phyloP scores from a whole-genome alignment of 1,140 invertebrate genomes.

The Macrobrachium nipponense region DNA sequence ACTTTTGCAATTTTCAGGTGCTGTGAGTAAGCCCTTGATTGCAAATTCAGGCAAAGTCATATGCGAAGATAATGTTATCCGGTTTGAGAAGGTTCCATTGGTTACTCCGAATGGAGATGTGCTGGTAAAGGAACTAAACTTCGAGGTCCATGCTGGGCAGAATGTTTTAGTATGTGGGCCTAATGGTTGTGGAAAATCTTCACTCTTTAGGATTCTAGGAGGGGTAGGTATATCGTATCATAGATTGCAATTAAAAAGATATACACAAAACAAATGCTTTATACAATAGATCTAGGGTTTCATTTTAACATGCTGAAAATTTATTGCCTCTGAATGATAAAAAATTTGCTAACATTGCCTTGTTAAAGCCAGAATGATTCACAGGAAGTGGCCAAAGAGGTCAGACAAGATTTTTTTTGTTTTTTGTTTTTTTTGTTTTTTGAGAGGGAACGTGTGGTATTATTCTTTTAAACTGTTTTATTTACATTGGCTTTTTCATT shows the following conservation, averaged over 20 bases:
- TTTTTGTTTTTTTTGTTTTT: no score
- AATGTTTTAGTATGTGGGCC: conserved; percentile 97
- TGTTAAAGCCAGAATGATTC: no score
- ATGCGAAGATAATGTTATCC: conserved; percentile 91
- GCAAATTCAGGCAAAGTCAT: conserved; percentile 86
- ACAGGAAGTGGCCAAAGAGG: no score
- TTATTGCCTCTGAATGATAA: no score
- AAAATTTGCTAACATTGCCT: no score
- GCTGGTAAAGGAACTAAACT: conserved; percentile 87
- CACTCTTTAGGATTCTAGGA: conserved; percentile 91
- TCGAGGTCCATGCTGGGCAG: conserved; percentile 94
- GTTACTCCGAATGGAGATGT: conserved; percentile 98
- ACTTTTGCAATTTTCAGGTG: conserved; percentile 10
- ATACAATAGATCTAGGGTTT: no score
- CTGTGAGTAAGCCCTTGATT: conserved; percentile 24
- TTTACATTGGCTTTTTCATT: no score
- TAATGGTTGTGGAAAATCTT: conserved; percentile 98
- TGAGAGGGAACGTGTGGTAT: no score
- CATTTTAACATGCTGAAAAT: no score
- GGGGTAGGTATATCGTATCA: conserved; percentile 74
- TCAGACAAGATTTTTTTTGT: no score
- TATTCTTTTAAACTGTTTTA: no score
- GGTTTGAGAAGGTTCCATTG: conserved; percentile 92
- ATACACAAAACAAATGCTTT: no score
- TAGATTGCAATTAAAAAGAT: neutral